A percentile compares a stretch with the other conserved stretches of the same genome.
phyloP scores from a whole-genome alignment of 2,113 vertebrate species.

The Hipposideros armiger region DNA sequence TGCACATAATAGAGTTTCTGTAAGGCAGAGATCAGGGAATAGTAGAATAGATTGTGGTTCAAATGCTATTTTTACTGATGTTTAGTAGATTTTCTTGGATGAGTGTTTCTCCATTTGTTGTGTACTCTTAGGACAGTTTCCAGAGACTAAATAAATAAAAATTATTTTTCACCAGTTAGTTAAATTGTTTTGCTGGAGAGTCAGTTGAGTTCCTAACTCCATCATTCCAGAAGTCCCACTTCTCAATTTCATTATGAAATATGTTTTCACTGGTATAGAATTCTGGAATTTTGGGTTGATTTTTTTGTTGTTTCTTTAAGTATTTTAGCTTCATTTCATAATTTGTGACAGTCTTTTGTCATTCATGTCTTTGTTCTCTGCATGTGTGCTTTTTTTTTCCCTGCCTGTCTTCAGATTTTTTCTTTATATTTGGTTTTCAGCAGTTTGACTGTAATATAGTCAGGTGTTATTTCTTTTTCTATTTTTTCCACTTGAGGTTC shows the following conservation, averaged over 20 bases:
- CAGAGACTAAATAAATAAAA: neutral
- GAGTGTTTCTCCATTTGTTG: neutral
- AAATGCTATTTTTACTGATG: neutral
- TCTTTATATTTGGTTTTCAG: neutral
- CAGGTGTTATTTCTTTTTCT: neutral
- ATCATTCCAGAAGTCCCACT: neutral
- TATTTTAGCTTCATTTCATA: neutral
- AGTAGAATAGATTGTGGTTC: neutral
- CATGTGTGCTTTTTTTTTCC: neutral
- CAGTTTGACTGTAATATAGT: neutral
- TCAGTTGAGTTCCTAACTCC: neutral
- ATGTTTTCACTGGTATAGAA: neutral
- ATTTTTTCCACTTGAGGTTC: neutral
- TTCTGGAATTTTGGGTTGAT: neutral
- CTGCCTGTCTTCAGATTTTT: neutral
- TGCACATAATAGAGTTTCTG: neutral
- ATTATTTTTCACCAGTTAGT: neutral
- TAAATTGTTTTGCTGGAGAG: neutral
- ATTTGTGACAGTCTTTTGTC: neutral
- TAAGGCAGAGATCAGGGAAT: neutral
- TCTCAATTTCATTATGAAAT: neutral
- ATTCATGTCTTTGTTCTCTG: neutral
- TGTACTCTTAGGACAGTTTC: neutral
- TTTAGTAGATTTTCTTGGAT: slow-evolving; percentile 31
- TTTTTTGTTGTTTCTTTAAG: neutral